Base-by-base conservation (phyloP, 2,113 vertebrate species). In the Edolisoma coerulescens region DNA sequence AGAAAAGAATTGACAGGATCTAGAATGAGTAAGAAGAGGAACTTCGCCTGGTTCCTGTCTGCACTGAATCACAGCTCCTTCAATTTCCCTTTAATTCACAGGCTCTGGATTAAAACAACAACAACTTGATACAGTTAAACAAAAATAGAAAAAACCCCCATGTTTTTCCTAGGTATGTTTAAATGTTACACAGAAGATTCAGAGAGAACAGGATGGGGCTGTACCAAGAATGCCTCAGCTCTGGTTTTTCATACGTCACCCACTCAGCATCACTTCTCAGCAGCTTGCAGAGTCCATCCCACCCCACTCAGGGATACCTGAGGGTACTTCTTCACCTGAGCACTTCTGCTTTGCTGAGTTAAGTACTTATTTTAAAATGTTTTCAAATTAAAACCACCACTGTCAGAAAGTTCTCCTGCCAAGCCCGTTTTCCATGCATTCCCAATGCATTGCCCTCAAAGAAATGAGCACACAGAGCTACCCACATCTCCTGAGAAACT, bases 11-110 rank as follows among this genome's bases (percentile, higher is more conserved):
- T 80, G n/a, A 84, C 93, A 91, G 89, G 89, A 93, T 90, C 81
- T 82, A 79, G 57, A 93, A 63, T 91, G 93, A 96, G 70, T 93
- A 96, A 95, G 81, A 39, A 47, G 74, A 96, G 90, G 94, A 96
- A 97, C 90, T 80, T 76, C 0, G 41, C 74, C 67, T 85, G 90
- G 84, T 94, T 96, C 93, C 95, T 95, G 91, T 79, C 71, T 61
- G 67, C 50, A 39, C 5, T 96, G 95, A 95, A 85, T 95, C 93
- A 97, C 74, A 82, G 63, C 39, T 95, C 93, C 39, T 60, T 81
- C 75, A 21, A 86, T 90, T 88, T 88, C 75, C 89, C 70, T 90
- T 87, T 57, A 91, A 80, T 61, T 73, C 50, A 49, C n/a, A 54
- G 42, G 42, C 53, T 82, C 41, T 26, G 63, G 18, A 76, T 76